These are phyloP conservation scores for Trialeurodes vaporariorum DNA, from an alignment of 1,140 invertebrate genomes.

Conservation along the genomic window DNA sequence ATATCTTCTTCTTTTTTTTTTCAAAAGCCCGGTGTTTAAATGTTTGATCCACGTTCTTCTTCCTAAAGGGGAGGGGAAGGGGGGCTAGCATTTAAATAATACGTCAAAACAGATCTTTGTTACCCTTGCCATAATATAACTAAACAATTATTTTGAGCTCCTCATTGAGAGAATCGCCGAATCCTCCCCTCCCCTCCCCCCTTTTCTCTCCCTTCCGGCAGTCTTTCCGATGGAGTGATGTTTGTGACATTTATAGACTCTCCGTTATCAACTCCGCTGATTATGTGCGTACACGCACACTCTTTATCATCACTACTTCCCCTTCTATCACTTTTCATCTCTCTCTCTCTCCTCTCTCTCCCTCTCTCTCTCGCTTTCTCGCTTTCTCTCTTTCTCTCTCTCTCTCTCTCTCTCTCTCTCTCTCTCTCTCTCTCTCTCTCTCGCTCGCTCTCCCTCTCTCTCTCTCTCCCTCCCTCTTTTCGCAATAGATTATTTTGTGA, in stretches of 20 bases:
- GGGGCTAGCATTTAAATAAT: neutral
- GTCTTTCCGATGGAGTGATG: neutral
- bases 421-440: too few species aligned
- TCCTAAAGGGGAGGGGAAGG: neutral
- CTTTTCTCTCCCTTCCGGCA: too few species aligned
- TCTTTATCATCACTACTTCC: neutral
- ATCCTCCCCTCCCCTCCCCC: too few species aligned
- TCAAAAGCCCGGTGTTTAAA: neutral
- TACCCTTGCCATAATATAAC: neutral
- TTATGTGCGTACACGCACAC: neutral
- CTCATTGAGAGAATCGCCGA: neutral
- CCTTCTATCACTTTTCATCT: too few species aligned
- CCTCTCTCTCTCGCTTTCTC: neutral
- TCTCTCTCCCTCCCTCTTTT: too few species aligned
- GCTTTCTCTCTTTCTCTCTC: neutral
- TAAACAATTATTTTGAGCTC: neutral
- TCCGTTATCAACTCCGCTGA: neutral
- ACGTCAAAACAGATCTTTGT: neutral
- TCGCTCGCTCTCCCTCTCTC: too few species aligned
- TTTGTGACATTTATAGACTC: constrained; percentile 1
- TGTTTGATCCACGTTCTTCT: too few species aligned
- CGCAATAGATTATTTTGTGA: too few species aligned
- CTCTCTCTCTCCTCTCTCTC: neutral
- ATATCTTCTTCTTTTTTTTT: neutral
- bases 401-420: neutral